Evolutionary conservation across 2,113 vertebrate species (phyloP), one percentile per base, ranked within the genome.

Genomic region (Serilophus lunatus): DNA sequence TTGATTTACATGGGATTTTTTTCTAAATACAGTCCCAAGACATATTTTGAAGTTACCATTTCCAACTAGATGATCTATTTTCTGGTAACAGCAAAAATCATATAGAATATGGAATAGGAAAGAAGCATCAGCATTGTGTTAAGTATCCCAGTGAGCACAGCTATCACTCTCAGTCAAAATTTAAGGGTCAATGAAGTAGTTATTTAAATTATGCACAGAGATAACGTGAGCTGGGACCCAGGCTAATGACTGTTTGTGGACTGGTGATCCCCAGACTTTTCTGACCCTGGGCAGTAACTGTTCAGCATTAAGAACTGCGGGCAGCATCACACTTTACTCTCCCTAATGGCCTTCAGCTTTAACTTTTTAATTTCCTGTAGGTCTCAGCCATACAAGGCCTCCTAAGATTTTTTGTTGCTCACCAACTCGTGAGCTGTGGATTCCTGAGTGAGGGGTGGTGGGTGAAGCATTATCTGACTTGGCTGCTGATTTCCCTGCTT

Each of bases 321-420:
- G 72, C 77, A 93, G 51, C 59, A 78, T 51, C 76, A 54, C 40
- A 51, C 56, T 81, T 90, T 83, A 82, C 8, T 50, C 26, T 95
- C 59, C 76, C 79, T 78, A 80, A 88, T 54, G 76, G 76, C 64
- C 51, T 93, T 74, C 80, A 90, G 60, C 33, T 90, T 59, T 31
- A 80, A 47, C 42, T 53, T 93, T 94, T 86, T 88, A 66, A 95
- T 95, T 94, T 94, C 88, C 79, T 86, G 88, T 54, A 88, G 59
- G 59, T 90, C 85, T 70, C 86, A 51, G 76, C 20, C 53, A 51
- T 6, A 51, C 5, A 6, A 72, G 29, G 35, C 88, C 71, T 90
- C 79, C 59, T 59, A 70, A 74, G 54, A 5, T 36, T 94, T n/a
- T 89, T 60, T 92, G 51, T 12, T 74, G 79, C 79, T 77, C 36